Evolutionary conservation across 2,888 invertebrate genomes (phyloP), one percentile per base, ranked within the genome.

Genomic region (Erebia aethiops): DNA sequence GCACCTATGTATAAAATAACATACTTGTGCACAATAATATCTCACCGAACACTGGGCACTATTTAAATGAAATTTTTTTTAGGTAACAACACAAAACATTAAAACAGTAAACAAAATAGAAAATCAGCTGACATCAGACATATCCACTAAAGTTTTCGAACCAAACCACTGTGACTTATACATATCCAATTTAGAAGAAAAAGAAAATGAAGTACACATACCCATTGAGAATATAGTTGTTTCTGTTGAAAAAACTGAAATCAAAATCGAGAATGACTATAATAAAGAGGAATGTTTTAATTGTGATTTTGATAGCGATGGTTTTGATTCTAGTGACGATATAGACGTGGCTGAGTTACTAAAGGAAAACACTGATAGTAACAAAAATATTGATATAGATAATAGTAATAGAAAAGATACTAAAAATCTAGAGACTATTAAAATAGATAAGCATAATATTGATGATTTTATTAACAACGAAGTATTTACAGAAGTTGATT

Each of bases 381-480:
- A 57, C n/a, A 60, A 41, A 61, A 54, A 18, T 18, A 5, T 43
- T 16, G 61, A 61, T 11, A 11, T 18, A 18, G 41, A 43, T 5
- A 11, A 16, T 18, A n/a, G 18, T 1, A 54, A 64, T 41, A 35
- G 35, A 7, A 35, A 35, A 35, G 35, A 35, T 35, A 35, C 35
- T 35, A 7, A 7, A 35, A 52, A 13, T 5, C 11, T 54, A 3
- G 54, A 54, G 18, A 51, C 26, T 5, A 64, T 64, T 1, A 64
- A 64, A 41, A 54, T 64, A 54, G 64, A 64, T 14, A 62, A 46
- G 18, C n/a, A 64, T 11, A 54, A 64, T 41, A 41, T 64, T 11
- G 64, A 64, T 13, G 64, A 64, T 52, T 64, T 64, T 52, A 64
- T 64, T 9, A 64, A 64, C 5, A 64, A 64, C 1, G 64, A 64